A percentile compares a stretch with the other conserved stretches of the same genome.
Evolutionary conservation across 2,113 vertebrate species (phyloP).

Genomic region (Piaya cayana): DNA sequence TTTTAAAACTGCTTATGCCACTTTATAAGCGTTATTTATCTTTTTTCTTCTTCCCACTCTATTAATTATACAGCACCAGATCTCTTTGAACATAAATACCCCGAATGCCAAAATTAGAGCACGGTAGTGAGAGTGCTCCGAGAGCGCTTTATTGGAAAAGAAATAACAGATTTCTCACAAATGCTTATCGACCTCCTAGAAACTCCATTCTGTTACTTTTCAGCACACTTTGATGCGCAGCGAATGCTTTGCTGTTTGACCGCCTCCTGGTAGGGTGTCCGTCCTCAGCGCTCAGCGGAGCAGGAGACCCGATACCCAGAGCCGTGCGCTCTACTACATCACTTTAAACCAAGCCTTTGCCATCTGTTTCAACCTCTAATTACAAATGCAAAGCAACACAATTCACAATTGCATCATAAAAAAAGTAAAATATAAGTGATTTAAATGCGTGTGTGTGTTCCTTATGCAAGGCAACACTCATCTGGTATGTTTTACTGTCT

Average conservation of each 20-base stretch:
- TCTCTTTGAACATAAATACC: not conserved
- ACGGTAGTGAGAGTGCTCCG: rapidly evolving
- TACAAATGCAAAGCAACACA: slow-evolving; percentile 75
- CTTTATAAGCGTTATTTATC: not conserved
- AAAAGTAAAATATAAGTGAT: slow-evolving; percentile 72
- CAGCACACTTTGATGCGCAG: not conserved
- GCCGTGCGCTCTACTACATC: not conserved
- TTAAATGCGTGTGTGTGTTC: slow-evolving; percentile 67
- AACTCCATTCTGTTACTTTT: not conserved
- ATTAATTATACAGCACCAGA: not conserved
- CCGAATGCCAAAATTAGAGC: not conserved
- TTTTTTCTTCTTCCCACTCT: not conserved
- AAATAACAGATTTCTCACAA: not conserved
- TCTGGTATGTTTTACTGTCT: slow-evolving; percentile 59
- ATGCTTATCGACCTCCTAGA: not conserved
- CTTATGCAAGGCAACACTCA: slow-evolving; percentile 60
- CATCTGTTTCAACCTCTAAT: slow-evolving; percentile 74
- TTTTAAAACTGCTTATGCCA: not conserved
- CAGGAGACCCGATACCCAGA: not conserved
- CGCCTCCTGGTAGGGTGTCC: not conserved
- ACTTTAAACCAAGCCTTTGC: slow-evolving; percentile 46
- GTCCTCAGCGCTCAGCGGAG: not conserved
- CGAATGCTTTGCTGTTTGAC: not conserved
- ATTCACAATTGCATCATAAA: slow-evolving; percentile 72
- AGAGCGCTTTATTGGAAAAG: not conserved